Conservation (phyloP, 2,888 invertebrate species). For the Troglohyphantes excavatus region DNA sequence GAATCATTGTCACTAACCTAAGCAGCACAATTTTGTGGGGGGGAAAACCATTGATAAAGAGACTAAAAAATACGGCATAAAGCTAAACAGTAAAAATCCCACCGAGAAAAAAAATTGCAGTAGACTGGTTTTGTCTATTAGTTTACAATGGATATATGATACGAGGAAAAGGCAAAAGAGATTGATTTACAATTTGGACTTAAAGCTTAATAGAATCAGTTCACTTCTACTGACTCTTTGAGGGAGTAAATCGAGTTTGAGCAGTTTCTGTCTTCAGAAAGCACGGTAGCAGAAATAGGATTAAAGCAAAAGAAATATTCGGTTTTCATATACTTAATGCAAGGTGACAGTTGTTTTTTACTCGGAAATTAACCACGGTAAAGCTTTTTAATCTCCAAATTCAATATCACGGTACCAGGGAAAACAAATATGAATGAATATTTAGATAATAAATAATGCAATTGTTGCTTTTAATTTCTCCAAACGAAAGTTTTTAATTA, state of each 20-base stretch:
- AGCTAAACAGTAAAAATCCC: no score
- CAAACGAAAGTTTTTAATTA: no score
- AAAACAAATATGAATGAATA: no score
- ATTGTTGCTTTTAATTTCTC: no score
- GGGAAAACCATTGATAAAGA: no score
- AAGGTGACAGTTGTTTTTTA: not conserved
- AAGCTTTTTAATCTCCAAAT: no score
- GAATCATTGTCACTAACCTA: no score
- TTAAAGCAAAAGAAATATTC: not conserved
- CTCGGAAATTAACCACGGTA: not conserved
- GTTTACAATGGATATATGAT: not conserved
- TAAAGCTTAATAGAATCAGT: slow-evolving; percentile 50
- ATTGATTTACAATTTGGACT: slow-evolving; percentile 61
- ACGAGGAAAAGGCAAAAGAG: slow-evolving; percentile 20
- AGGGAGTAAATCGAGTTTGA: slow-evolving; percentile 51
- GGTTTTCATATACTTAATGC: slow-evolving; percentile 26
- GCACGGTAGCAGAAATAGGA: not conserved
- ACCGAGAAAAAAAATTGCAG: not conserved
- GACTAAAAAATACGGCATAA: not conserved
- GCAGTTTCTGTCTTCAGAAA: slow-evolving; percentile 1
- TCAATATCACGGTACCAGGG: no score
- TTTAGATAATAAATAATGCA: no score
- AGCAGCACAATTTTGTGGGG: no score
- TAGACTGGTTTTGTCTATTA: slow-evolving; percentile 23
- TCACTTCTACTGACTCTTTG: slow-evolving; percentile 30